Percentiles rank a stretch among this genome's conserved stretches.
Conservation (phyloP, 1,140 invertebrate genomes). For the Trichonephila clavipes region DNA sequence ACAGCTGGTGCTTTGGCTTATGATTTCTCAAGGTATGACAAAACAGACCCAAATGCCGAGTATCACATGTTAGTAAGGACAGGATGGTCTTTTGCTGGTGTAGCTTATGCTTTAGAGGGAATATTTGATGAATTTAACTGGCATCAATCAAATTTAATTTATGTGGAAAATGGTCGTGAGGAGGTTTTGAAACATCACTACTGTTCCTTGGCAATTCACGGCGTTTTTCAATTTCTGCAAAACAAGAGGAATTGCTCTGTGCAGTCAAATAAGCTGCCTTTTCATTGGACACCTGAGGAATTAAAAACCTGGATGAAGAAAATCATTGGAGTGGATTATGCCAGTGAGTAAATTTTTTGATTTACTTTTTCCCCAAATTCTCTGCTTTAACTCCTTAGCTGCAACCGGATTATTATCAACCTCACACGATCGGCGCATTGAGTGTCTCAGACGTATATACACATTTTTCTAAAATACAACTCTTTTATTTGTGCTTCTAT, state of each 20-base stretch:
- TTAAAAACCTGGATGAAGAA: not conserved
- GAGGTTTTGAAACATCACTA: conserved; percentile 59
- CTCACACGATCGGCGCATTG: too few species aligned
- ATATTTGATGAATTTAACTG: conserved; percentile 14
- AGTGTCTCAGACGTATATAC: too few species aligned
- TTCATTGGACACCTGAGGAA: not conserved
- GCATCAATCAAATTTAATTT: conserved; percentile 4
- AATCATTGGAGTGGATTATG: not conserved
- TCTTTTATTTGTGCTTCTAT: too few species aligned
- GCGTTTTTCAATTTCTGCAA: not conserved
- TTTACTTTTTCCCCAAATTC: not conserved
- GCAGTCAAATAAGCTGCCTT: not conserved
- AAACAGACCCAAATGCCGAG: conserved; percentile 6
- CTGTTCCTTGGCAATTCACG: conserved; percentile 16
- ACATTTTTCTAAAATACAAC: too few species aligned
- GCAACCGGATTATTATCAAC: too few species aligned
- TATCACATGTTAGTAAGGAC: conserved; percentile 59
- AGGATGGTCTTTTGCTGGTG: conserved; percentile 55
- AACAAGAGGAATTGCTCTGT: not conserved
- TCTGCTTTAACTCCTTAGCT: too few species aligned
- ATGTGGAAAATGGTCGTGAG: conserved; percentile 9
- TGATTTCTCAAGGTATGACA: conserved; percentile 12
- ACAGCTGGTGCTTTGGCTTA: conserved; percentile 49
- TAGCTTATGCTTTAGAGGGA: not conserved
- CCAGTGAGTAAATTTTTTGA: not conserved